These are phyloP conservation scores for Callorhinus ursinus DNA, from an alignment of 2,113 vertebrate genomes.

Conservation along the genomic window DNA sequence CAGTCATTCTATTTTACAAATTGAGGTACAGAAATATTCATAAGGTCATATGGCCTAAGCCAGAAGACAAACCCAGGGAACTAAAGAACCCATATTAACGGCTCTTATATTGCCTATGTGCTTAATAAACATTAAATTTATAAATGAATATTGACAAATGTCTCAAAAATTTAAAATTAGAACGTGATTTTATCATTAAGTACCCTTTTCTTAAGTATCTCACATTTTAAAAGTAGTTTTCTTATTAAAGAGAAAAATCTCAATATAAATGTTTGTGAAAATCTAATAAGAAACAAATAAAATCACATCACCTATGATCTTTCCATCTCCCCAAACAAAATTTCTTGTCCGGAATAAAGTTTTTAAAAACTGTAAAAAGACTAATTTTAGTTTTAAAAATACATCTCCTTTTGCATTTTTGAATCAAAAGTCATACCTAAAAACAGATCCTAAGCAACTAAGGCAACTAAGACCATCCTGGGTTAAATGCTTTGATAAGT, in stretches of 20 bases:
- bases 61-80: background rate
- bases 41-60: background rate
- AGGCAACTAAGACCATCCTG: background rate
- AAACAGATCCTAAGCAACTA: background rate
- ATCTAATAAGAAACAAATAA: background rate
- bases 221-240: conserved; percentile 56
- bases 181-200: background rate
- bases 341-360: conserved; percentile 55
- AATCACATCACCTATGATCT: conserved; percentile 17
- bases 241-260: conserved; percentile 46
- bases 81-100: background rate
- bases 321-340: conserved; percentile 57
- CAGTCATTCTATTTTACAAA: background rate
- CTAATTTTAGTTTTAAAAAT: conserved; percentile 40
- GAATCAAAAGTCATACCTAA: conserved; percentile 10
- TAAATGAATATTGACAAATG: background rate
- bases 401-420: conserved; percentile 10
- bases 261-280: conserved; percentile 48
- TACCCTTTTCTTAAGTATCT: conserved; percentile 14
- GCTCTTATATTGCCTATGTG: background rate
- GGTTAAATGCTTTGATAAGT: background rate
- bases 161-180: conserved; percentile 37
- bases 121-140: conserved; percentile 25
- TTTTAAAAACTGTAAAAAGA: conserved; percentile 53
- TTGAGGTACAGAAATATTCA: background rate